Percentiles rank a stretch among this genome's conserved stretches.
Conservation (phyloP, 1,140 invertebrate species). For the Eupristina koningsbergeri region DNA sequence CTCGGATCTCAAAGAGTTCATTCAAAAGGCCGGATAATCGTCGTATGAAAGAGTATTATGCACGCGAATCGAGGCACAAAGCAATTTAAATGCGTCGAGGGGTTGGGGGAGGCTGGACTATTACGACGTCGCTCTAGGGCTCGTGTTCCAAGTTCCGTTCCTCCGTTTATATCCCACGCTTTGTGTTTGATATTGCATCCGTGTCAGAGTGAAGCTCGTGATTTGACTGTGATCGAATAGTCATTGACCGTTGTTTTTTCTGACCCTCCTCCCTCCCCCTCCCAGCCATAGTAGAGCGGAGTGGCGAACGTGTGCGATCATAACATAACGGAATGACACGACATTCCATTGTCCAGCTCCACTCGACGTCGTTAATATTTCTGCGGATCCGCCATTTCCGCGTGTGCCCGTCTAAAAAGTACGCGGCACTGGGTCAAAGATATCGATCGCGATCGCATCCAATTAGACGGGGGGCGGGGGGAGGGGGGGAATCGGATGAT, state of each 20-base stretch:
- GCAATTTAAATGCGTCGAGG: slow-evolving; percentile 67
- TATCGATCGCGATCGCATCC: no score
- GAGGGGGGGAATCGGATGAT: no score
- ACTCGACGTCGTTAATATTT: not conserved
- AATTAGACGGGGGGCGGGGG: no score
- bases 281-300: not conserved
- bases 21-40: not conserved
- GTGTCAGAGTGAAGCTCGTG: slow-evolving; percentile 30
- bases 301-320: slow-evolving; percentile 4
- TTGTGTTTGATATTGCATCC: slow-evolving; percentile 24
- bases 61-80: slow-evolving; percentile 31
- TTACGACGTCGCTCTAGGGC: slow-evolving; percentile 60
- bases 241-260: slow-evolving; percentile 50
- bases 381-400: not conserved
- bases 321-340: slow-evolving; percentile 45
- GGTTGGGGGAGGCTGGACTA: slow-evolving; percentile 64
- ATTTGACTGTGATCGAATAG: slow-evolving; percentile 53
- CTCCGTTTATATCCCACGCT: slow-evolving; percentile 44
- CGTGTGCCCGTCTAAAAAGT: not conserved
- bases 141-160: slow-evolving; percentile 53
- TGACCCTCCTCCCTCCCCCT: not conserved
- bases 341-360: slow-evolving; percentile 32
- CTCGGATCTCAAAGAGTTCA: not conserved
- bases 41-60: not conserved
- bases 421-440: not conserved